These are phyloP conservation scores for Cottus gobio DNA, from an alignment of 2,113 vertebrate species.

Conservation along the genomic window DNA sequence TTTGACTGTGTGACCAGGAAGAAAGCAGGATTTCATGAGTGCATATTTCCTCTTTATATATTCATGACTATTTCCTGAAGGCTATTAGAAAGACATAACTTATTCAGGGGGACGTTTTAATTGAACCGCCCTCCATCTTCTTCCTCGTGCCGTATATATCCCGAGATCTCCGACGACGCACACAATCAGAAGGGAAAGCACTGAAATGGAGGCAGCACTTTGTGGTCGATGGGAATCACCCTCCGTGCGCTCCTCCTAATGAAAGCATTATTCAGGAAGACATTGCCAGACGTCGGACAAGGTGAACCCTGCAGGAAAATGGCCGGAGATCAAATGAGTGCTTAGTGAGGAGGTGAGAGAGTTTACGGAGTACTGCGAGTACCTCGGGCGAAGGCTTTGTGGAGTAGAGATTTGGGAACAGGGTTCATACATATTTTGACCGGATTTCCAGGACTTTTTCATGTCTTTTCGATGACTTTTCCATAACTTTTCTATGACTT, in stretches of 20 bases:
- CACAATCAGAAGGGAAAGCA: conserved; percentile 9
- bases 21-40: conserved; percentile 59
- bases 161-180: background rate
- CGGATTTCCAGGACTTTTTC: too few relatives aligned
- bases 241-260: conserved; percentile 30
- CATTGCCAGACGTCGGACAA: conserved; percentile 22
- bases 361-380: background rate
- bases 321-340: conserved; percentile 40
- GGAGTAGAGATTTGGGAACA: background rate
- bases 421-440: too few relatives aligned
- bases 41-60: conserved; percentile 50
- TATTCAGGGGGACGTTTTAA: conserved; percentile 41
- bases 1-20: conserved; percentile 23
- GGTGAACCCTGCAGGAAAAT: conserved; percentile 31
- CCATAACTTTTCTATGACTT: too few relatives aligned
- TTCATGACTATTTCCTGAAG: conserved; percentile 63
- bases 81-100: conserved; percentile 53
- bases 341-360: conserved; percentile 21
- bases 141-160: background rate
- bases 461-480: too few relatives aligned
- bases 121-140: conserved; percentile 15
- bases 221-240: conserved; percentile 9
- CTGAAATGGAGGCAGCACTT: conserved; percentile 21
- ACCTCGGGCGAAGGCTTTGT: background rate
- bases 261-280: conserved; percentile 39